Base-by-base conservation (phyloP, 2,888 invertebrate species). In the Drosophila quinaria region DNA sequence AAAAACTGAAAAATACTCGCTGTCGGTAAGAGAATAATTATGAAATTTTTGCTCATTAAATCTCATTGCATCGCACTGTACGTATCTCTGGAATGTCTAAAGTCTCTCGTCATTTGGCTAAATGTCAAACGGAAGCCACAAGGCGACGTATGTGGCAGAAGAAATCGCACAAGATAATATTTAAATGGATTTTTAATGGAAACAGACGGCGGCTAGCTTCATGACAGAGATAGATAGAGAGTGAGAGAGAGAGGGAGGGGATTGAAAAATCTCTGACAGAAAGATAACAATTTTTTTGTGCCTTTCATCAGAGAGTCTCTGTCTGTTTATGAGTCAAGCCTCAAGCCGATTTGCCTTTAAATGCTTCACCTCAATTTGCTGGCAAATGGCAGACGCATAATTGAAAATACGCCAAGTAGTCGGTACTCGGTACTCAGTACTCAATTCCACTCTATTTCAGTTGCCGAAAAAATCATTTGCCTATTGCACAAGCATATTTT, bases 141-240 rank as follows among this genome's bases (percentile, higher is more conserved):
- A 41, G 17, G 47, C 41, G 42, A 47, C 49, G 31, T 63, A 55
- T 67, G 55, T 56, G 63, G 58, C 51, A 41, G 22, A 52, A 62
- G 41, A 67, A 79, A 81, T 78, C 78, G 62, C 73, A 73, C 50
- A 60, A 70, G 84, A 84, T 84, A 80, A 77, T 77, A 74, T 80
- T 81, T 80, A 84, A 84, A 84, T 87, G 87, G 87, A 75, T 87
- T 84, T 84, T 84, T 87, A 87, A 87, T 84, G 84, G 81, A 84
- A 78, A 74, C 82, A 65, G 66, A 80, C 71, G 62, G 58, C 70
- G 58, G 37, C 39, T 59, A 65, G 62, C 72, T 75, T 47, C 64
- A 8, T 37, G 47, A 42, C 35, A 29, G 61, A 42, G 55, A 13
- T 33, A 11, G 31, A 42, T 19, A 1, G 5, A 13, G 5, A 3